Base-by-base conservation (phyloP, 2,113 vertebrate species). In the Sula dactylatra region DNA sequence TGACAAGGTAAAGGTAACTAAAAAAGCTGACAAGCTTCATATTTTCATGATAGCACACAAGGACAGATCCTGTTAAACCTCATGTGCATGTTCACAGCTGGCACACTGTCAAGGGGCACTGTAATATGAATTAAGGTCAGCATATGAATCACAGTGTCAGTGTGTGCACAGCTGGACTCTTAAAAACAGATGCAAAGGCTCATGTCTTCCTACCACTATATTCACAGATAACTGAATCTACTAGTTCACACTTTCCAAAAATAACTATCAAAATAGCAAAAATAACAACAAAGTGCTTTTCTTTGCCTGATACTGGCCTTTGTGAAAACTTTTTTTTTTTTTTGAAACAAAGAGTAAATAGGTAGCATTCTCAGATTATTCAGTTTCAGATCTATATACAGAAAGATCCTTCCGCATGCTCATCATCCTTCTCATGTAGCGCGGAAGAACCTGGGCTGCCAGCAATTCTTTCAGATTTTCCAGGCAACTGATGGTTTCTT, bases 71-170 rank as follows among this genome's bases (percentile, higher is more conserved):
- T 90, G 87, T 91, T 92, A 82, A 34, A 80, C 65, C 89, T 62
- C 67, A 74, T 25, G 86, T 61, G 16, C 81, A 42, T 94, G 88
- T 70, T 94, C 90, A 83, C 94, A 94, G 90, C 78, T 91, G 74
- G 91, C 86, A 93, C 45, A 55, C 78, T 59, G 49, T 94, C 86
- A 96, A 91, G 78, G 93, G 81, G 74, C 86, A 91, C 58, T 90
- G 93, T 90, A 95, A 64, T 86, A 77, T 49, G 74, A 93, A 94
- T 95, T 95, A 94, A 95, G 91, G 91, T 96, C 91, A 94, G 81
- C 47, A 73, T 50, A 88, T 73, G 84, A 85, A 93, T 83, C 87
- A 94, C 65, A 29, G 29, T 62, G 84, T 91, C 91, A 73, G 22
- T 36, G 58, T 59, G 50, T 10, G 49, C 84, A 85, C 81, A 90